These are phyloP conservation scores for Periophthalmodon schlosseri DNA, from an alignment of 2,113 vertebrate species.

Conservation along the genomic window DNA sequence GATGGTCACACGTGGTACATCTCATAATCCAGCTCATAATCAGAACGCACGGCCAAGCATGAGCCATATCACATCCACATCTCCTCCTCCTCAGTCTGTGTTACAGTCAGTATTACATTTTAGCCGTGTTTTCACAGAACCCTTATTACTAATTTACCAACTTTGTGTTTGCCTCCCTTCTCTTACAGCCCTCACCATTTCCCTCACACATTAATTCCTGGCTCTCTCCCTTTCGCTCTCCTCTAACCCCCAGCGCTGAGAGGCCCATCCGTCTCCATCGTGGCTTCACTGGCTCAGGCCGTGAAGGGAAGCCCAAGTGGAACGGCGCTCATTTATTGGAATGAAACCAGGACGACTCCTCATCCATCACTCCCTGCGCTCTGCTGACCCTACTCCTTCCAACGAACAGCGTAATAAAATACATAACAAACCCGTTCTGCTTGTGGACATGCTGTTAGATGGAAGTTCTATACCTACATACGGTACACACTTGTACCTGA, in stretches of 20 bases:
- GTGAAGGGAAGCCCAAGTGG: conserved; percentile 72
- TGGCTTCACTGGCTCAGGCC: conserved; percentile 41
- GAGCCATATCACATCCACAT: conserved; percentile 44
- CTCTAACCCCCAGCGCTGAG: conserved; percentile 46
- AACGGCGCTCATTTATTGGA: conserved; percentile 76
- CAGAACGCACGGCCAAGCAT: conserved; percentile 33
- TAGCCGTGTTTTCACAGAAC: conserved; percentile 1
- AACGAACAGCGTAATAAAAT: conserved; percentile 20
- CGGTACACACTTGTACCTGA: not conserved
- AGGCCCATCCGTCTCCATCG: conserved; percentile 69
- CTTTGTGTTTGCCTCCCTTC: not conserved
- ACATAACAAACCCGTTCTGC: conserved; percentile 33
- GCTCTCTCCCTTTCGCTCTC: conserved; percentile 32
- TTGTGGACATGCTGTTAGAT: conserved; percentile 15
- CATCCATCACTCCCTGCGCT: conserved; percentile 73
- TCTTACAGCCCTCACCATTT: not conserved
- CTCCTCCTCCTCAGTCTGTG: conserved; percentile 36
- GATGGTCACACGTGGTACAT: conserved; percentile 37
- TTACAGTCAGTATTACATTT: not conserved
- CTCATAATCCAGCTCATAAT: conserved; percentile 53
- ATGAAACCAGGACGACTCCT: conserved; percentile 67
- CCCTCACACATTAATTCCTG: conserved; percentile 46
- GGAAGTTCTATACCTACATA: conserved; percentile 9
- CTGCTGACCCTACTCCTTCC: conserved; percentile 42
- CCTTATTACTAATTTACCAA: conserved; percentile 9